Percentiles rank a stretch among this genome's conserved stretches.
These are phyloP conservation scores for Nephrotoma appendiculata DNA, from an alignment of 2,888 invertebrate species.

Conservation along the genomic window DNA sequence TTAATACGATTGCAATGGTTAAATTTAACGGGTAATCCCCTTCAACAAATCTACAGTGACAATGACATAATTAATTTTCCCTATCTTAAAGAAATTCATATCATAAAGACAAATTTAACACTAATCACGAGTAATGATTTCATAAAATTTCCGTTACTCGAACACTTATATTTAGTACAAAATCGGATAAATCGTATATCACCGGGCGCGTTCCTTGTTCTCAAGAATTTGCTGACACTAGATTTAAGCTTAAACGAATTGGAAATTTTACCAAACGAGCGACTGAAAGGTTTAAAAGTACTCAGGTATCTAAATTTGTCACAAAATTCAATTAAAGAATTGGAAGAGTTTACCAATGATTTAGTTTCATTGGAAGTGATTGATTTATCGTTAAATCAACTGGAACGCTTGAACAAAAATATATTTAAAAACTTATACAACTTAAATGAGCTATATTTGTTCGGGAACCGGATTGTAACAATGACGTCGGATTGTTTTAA, in stretches of 20 bases:
- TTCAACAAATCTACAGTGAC: slow-evolving; percentile 55
- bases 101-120: slow-evolving; percentile 63
- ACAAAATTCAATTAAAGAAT: slow-evolving; percentile 63
- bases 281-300: slow-evolving; percentile 62
- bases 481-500: slow-evolving; percentile 66
- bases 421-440: slow-evolving; percentile 64
- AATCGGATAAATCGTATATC: slow-evolving; percentile 67
- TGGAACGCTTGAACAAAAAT: slow-evolving; percentile 58
- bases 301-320: slow-evolving; percentile 67
- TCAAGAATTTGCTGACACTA: slow-evolving; percentile 59
- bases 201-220: slow-evolving; percentile 67
- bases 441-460: slow-evolving; percentile 60
- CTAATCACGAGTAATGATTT: slow-evolving; percentile 76
- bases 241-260: slow-evolving; percentile 73
- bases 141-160: slow-evolving; percentile 63
- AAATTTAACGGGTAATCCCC: slow-evolving; percentile 71
- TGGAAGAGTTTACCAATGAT: slow-evolving; percentile 69
- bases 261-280: slow-evolving; percentile 68
- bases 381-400: slow-evolving; percentile 71
- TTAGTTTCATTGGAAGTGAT: slow-evolving; percentile 62
- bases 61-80: slow-evolving; percentile 57
- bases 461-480: slow-evolving; percentile 68
- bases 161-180: slow-evolving; percentile 55
- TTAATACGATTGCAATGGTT: slow-evolving; percentile 57
- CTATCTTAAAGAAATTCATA: slow-evolving; percentile 66